Evolutionary conservation across 1,140 invertebrate species (phyloP).

Genomic region (Dreissena rostriformis): DNA sequence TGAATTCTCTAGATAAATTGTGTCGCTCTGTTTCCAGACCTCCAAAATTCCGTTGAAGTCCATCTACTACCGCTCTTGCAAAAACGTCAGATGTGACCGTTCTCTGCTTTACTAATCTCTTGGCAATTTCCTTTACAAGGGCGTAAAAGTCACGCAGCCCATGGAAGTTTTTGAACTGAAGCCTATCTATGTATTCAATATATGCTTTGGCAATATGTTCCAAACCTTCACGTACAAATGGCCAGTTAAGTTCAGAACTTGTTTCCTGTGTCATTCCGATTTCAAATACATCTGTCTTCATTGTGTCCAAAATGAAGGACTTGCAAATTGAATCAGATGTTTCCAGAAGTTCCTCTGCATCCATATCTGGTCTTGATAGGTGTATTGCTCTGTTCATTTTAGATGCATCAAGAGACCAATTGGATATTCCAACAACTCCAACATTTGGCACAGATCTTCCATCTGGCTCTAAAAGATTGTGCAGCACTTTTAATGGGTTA

Average conservation of each 20-base stretch:
- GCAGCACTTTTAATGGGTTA: constrained; percentile 63
- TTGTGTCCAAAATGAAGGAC: background rate
- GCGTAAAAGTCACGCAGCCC: constrained; percentile 74
- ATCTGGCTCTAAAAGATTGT: constrained; percentile 63
- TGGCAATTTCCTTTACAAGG: constrained; percentile 57
- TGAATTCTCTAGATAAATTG: background rate
- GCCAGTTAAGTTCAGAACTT: background rate
- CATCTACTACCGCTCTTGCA: constrained; percentile 5
- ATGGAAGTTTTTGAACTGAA: constrained; percentile 67
- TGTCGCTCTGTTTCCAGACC: constrained; percentile 48
- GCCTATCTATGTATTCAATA: constrained; percentile 38
- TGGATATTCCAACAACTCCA: constrained; percentile 72
- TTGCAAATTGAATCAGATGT: constrained; percentile 57
- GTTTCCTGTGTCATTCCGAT: too few species aligned
- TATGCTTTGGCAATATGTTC: constrained; percentile 62
- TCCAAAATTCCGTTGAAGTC: constrained; percentile 63
- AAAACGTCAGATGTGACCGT: too few species aligned
- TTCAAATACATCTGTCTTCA: background rate
- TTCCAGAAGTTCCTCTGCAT: constrained; percentile 59
- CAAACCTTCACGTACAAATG: too few species aligned
- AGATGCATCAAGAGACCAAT: constrained; percentile 73
- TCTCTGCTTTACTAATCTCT: background rate
- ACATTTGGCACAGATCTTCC: constrained; percentile 51
- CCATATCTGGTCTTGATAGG: constrained; percentile 63
- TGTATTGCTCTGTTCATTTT: constrained; percentile 72